phyloP scores from a whole-genome alignment of 2,888 invertebrate genomes.

The Podabrus alpinus region DNA sequence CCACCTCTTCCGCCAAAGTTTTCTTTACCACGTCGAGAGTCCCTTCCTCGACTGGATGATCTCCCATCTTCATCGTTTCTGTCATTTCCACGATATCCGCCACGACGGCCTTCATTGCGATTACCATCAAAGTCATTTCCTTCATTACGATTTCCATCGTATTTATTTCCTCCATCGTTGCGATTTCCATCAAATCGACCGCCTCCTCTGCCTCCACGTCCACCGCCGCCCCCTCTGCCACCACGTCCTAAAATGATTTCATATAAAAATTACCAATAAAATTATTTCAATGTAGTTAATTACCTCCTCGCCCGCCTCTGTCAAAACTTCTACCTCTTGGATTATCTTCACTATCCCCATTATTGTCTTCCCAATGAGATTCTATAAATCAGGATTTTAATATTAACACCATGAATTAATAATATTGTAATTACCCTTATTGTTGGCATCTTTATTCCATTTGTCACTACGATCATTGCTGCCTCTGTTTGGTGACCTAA shows the following conservation, averaged over 20 bases:
- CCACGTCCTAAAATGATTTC: background rate
- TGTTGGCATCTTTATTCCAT: background rate
- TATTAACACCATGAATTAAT: background rate
- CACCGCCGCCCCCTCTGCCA: constrained; percentile 29
- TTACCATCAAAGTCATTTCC: background rate
- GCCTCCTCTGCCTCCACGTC: constrained; percentile 31
- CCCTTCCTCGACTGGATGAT: background rate
- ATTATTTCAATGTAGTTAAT: background rate
- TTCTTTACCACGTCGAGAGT: background rate
- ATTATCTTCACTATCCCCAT: constrained; percentile 18
- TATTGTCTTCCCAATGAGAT: constrained; percentile 30
- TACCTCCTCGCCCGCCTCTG: constrained; percentile 18
- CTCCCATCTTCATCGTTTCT: constrained; percentile 4
- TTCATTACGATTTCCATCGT: constrained; percentile 6
- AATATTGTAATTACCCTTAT: background rate
- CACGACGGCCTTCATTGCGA: background rate
- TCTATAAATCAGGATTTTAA: background rate
- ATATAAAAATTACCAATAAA: background rate
- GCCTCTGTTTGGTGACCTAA: background rate
- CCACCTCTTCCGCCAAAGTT: background rate
- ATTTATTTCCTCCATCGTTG: constrained; percentile 28
- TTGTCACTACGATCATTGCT: background rate
- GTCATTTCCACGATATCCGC: background rate
- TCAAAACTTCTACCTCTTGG: constrained; percentile 6
- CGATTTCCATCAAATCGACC: constrained; percentile 18